Evolutionary conservation across 2,797 vertebrate genomes (phyloP).

Genomic region (Dendrocincla fuliginosa): DNA sequence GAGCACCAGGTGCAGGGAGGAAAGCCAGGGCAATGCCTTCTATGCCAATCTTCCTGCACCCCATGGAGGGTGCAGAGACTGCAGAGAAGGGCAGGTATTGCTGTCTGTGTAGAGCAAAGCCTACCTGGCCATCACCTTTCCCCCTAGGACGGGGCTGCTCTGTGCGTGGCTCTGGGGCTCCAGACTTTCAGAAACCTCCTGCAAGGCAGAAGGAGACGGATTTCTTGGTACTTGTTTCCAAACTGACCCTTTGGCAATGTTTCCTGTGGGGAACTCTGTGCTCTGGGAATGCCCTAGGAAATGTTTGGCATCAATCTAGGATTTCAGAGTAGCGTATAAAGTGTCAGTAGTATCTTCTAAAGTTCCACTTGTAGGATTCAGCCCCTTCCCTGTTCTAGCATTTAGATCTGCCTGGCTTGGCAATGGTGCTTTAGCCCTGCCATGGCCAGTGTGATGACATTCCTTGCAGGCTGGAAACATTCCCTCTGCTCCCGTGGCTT

Average conservation of each 20-base stretch:
- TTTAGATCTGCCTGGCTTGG: neutral
- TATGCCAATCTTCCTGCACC: neutral
- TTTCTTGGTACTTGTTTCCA: neutral
- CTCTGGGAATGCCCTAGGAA: neutral
- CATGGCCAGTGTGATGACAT: neutral
- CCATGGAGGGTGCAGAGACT: neutral
- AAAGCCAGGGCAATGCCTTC: neutral
- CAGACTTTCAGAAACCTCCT: neutral
- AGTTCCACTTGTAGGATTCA: neutral
- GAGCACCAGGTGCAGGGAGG: neutral
- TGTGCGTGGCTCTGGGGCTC: neutral
- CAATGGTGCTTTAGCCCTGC: neutral
- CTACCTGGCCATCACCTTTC: neutral
- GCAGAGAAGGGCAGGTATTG: neutral
- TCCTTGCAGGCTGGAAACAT: neutral
- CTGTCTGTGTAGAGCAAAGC: neutral
- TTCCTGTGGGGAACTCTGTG: neutral
- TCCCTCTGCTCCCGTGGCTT: neutral
- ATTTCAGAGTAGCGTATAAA: neutral
- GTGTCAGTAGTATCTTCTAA: neutral
- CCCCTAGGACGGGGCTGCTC: neutral
- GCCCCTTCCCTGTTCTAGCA: neutral
- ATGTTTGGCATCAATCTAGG: neutral
- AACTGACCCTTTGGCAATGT: neutral
- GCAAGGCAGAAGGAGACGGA: neutral